phyloP scores from a whole-genome alignment of 1,140 invertebrate species.

The Microvelia longipes region DNA sequence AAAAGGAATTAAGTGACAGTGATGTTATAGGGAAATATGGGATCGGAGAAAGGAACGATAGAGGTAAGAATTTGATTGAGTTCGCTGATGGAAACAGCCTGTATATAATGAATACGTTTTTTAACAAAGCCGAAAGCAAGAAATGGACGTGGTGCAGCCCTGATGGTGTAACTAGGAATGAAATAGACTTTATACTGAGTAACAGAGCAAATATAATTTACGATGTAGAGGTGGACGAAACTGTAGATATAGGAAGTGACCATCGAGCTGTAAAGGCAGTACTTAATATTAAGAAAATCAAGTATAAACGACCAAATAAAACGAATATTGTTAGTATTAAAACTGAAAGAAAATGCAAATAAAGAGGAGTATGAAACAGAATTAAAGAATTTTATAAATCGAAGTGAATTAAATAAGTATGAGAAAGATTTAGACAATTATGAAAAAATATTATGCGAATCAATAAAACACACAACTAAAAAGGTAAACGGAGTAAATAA shows the following conservation, averaged over 20 bases:
- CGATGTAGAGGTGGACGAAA: not conserved
- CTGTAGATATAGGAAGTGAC: not conserved
- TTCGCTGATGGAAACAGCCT: too few species aligned
- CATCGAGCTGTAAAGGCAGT: not conserved
- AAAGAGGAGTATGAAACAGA: not conserved
- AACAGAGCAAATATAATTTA: not conserved
- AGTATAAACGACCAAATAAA: not conserved
- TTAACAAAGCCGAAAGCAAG: conserved; percentile 7
- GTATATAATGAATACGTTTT: too few species aligned
- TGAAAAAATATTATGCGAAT: not conserved
- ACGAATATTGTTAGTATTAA: not conserved
- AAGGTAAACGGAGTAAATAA: not conserved
- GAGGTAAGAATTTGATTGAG: too few species aligned
- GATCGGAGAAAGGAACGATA: too few species aligned
- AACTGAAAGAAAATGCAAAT: not conserved
- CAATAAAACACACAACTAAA: not conserved
- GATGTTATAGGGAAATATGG: too few species aligned
- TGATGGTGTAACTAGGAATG: not conserved
- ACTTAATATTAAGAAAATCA: not conserved
- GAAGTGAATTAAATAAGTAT: not conserved
- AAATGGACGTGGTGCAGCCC: not conserved
- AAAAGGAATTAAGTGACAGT: too few species aligned
- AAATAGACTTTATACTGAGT: not conserved
- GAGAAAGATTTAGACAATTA: not conserved
- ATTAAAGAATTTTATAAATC: not conserved